Evolutionary conservation across 2,113 vertebrate species (phyloP).

Genomic region (Salvelinus fontinalis): DNA sequence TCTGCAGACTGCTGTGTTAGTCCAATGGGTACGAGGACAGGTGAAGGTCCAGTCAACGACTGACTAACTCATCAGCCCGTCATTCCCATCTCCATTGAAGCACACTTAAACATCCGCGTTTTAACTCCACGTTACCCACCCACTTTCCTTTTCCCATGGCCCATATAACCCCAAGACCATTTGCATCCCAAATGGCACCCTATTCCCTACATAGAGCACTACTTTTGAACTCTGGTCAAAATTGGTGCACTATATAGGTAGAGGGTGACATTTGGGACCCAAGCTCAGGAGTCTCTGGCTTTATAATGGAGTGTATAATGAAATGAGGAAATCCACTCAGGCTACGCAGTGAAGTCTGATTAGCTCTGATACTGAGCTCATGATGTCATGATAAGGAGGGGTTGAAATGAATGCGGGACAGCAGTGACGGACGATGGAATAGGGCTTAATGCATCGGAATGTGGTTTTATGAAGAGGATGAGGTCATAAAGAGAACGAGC

Average conservation of each 20-base stretch:
- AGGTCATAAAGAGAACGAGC: constrained; percentile 13
- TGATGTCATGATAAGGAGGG: constrained; percentile 38
- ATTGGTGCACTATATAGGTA: background rate
- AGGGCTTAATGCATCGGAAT: constrained; percentile 43
- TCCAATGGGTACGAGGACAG: constrained; percentile 30
- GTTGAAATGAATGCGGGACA: constrained; percentile 58
- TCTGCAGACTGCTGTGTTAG: background rate
- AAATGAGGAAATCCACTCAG: constrained; percentile 61
- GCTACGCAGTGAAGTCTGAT: constrained; percentile 16
- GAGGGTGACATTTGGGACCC: background rate
- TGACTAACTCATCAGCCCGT: constrained; percentile 49
- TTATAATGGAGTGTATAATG: constrained; percentile 69
- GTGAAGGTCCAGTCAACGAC: constrained; percentile 63
- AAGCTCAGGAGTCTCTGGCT: constrained; percentile 5
- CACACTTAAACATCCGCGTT: constrained; percentile 22
- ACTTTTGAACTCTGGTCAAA: no score
- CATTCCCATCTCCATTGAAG: constrained; percentile 59
- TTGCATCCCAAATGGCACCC: constrained; percentile 14
- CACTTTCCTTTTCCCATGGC: background rate
- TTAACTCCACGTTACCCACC: constrained; percentile 57
- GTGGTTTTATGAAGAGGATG: constrained; percentile 66
- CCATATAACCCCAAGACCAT: constrained; percentile 23
- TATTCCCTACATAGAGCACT: background rate
- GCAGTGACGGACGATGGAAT: constrained; percentile 55
- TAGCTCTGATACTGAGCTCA: constrained; percentile 7